A percentile compares a stretch with the other conserved stretches of the same genome.
Conservation (phyloP, 2,888 invertebrate species). For the Dryocosmus kuriphilus region DNA sequence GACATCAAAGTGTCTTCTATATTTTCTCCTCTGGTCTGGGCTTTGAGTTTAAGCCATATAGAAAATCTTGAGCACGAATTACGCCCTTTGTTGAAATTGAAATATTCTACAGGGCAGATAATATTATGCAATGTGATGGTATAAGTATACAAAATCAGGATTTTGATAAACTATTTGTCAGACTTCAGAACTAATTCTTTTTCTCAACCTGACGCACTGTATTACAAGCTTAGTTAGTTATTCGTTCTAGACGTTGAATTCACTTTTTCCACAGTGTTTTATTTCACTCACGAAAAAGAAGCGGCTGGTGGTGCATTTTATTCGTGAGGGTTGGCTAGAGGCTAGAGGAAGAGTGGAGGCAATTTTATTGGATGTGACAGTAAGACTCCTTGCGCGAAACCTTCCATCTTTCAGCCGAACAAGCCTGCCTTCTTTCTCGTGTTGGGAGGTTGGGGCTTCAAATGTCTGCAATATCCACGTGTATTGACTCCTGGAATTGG, state of each 20-base stretch:
- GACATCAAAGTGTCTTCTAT: background rate
- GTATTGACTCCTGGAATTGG: constrained; percentile 72
- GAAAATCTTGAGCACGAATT: background rate
- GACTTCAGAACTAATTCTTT: constrained; percentile 11
- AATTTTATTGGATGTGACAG: constrained; percentile 73
- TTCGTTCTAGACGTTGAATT: constrained; percentile 15
- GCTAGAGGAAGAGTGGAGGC: constrained; percentile 60
- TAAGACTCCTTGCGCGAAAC: constrained; percentile 56
- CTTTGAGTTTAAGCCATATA: background rate
- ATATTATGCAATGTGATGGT: too few species aligned
- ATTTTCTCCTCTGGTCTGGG: background rate
- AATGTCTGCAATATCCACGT: constrained; percentile 71
- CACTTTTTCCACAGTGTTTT: constrained; percentile 43
- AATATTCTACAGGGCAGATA: too few species aligned
- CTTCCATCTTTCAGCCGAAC: constrained; percentile 54
- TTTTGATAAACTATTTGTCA: too few species aligned
- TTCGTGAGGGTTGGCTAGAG: constrained; percentile 62
- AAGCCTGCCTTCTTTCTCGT: constrained; percentile 47
- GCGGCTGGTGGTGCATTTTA: constrained; percentile 68
- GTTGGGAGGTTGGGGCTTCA: constrained; percentile 65
- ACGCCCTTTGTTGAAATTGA: too few species aligned
- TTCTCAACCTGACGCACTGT: background rate
- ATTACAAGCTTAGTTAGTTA: constrained; percentile 29
- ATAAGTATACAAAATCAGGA: too few species aligned
- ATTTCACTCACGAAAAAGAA: constrained; percentile 64